Evolutionary conservation across 2,888 invertebrate species (phyloP).

Genomic region (Nezara viridula): DNA sequence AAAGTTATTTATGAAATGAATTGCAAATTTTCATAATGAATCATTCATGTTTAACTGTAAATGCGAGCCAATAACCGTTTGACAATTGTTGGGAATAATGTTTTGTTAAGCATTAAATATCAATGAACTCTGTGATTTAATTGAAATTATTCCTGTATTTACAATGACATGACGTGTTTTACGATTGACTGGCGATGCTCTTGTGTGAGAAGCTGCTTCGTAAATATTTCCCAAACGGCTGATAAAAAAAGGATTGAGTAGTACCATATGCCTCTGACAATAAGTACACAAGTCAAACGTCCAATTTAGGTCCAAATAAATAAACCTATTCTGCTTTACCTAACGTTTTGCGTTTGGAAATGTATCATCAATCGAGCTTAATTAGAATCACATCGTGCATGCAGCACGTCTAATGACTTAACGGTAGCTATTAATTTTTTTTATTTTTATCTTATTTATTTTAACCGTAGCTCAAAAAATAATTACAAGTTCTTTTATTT

Average conservation of each 20-base stretch:
- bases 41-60: slow-evolving; percentile 1
- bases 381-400: too few species aligned
- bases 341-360: neutral
- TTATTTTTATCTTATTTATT: too few species aligned
- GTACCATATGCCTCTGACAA: neutral
- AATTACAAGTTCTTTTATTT: too few species aligned
- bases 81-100: neutral
- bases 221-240: neutral
- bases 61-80: neutral
- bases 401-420: too few species aligned
- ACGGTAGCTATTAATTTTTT: too few species aligned
- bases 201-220: neutral
- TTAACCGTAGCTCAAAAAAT: too few species aligned
- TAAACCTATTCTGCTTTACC: neutral
- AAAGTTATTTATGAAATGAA: neutral
- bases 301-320: neutral
- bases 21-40: neutral
- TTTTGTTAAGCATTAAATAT: neutral
- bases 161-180: neutral
- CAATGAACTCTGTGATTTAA: neutral
- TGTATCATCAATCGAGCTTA: neutral
- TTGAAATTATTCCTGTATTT: neutral
- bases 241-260: neutral
- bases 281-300: neutral
- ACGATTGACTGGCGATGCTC: neutral